A percentile compares a stretch with the other conserved stretches of the same genome.
Evolutionary conservation across 2,888 invertebrate species (phyloP).

Genomic region (Drosophila vallismaia): DNA sequence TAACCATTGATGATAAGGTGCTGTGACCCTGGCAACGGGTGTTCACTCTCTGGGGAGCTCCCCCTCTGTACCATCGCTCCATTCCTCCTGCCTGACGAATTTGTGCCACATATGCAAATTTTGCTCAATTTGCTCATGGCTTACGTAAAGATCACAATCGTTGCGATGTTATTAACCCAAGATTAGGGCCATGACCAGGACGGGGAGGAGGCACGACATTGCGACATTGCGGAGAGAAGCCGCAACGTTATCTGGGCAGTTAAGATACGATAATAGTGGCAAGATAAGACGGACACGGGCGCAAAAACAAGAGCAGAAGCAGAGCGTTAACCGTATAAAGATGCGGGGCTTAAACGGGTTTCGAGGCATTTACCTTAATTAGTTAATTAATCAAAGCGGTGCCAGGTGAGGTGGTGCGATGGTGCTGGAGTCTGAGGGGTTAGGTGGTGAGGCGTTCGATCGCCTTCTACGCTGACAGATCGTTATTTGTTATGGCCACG

Average conservation of each 20-base stretch:
- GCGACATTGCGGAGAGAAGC: conserved; percentile 1
- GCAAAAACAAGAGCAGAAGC: conserved; percentile 12
- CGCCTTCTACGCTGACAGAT: conserved; percentile 45
- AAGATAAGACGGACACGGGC: conserved; percentile 24
- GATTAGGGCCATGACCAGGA: conserved; percentile 10
- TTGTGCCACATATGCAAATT: conserved; percentile 66
- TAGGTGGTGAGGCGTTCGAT: conserved; percentile 17
- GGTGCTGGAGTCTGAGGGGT: conserved; percentile 1
- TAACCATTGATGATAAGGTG: conserved; percentile 29
- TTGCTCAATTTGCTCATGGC: conserved; percentile 23
- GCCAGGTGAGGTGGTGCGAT: conserved; percentile 15
- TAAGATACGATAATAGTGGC: conserved; percentile 52
- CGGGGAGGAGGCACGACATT: not conserved
- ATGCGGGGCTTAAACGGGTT: conserved; percentile 45
- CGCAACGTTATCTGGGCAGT: conserved; percentile 63
- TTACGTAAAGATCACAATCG: conserved; percentile 46
- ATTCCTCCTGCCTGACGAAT: conserved; percentile 55
- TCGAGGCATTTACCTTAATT: conserved; percentile 50
- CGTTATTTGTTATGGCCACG: conserved; percentile 48
- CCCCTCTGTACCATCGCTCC: conserved; percentile 1
- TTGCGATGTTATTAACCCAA: conserved; percentile 47
- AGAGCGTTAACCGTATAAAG: conserved; percentile 58
- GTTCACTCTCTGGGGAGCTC: conserved; percentile 28
- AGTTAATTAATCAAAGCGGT: conserved; percentile 56
- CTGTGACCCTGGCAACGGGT: conserved; percentile 37